Evolutionary conservation across 1,140 invertebrate species (phyloP), one percentile per base, ranked within the genome.

Genomic region (Temnothorax curvispinosus): DNA sequence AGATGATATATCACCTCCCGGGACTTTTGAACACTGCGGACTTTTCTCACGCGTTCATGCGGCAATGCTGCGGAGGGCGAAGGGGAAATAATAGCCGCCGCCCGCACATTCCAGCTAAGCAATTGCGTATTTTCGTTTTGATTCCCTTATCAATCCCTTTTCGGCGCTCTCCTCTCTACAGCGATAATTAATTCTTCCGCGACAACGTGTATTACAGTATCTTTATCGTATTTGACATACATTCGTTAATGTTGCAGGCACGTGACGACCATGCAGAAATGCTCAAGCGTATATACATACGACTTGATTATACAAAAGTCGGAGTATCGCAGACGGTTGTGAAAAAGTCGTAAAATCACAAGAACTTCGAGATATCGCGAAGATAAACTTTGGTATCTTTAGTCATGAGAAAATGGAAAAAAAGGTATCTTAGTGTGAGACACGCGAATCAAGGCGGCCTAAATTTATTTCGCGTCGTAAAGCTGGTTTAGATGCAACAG

Each of bases 1-100:
- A 92, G 91, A 91, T 92, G 92, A 92, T 92, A 84, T 92, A 92
- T 88, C 91, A 91, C 87, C 87, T 64, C 18, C 47, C 50, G 44
- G 38, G 86, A 92, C 88, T 90, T 92, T 87, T 90, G 87, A 90
- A 91, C 86, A 90, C 76, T 62, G 85, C 82, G 56, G 74, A 92
- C 85, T 92, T 92, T 91, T 90, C 89, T 88, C 89, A 85, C 88
- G 91, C 87, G 76, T 80, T 92, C 86, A 90, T 90, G 88, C 72
- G 86, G 84, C 84, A 74, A 85, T 76, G 71, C 64, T 13, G 52
- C 7, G 47, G 58, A 52, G 75, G 65, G n/a, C 15, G 38, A 47
- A 13, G 35, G 38, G 32, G 9, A 32, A 75, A 84, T 75, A 84
- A 84, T 75, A 38, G 69, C 35, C 27, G 7, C 41, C 41, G 54